Base-by-base conservation (phyloP, 2,797 vertebrate species). In the Salmo trutta region DNA sequence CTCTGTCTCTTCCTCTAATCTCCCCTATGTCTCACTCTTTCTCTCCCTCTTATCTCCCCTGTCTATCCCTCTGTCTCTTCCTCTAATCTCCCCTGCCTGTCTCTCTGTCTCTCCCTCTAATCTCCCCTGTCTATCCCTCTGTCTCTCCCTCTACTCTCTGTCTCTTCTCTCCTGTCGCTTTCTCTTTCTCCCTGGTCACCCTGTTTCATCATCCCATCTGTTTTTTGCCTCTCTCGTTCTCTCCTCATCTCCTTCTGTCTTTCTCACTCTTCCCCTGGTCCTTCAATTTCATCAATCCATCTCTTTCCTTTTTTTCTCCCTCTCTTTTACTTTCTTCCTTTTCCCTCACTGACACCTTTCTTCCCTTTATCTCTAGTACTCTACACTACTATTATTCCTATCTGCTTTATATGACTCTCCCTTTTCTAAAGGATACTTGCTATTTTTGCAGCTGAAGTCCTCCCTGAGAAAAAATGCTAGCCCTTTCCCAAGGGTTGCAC, bases 401-500 rank as follows among this genome's bases (percentile, higher is more conserved):
- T 62, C 78, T 70, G 71, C 53, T 31, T 67, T 75, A 75, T 71
- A 67, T 72, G 70, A 67, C n/a, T 65, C 47, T 41, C 70, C 29
- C 47, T 75, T 75, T 79, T 78, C 83, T 79, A 77, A 74, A 31
- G 75, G 79, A 81, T 86, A 79, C 73, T 74, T 85, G 64, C 77
- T 80, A 72, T 79, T 83, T 83, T 73, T 47, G 62, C 62, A 24
- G 76, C 47, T 69, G 6, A 31, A 72, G 81, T 78, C 78, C 71
- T 78, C 70, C 74, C 76, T 86, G 84, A 83, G 64, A 72, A 53
- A 91, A 84, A 86, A 81, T 88, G 84, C 69, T 79, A 86, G 79
- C 76, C 84, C 84, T 87, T 78, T 93, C 92, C 91, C 91, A 89
- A 92, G 92, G 87, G 83, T 79, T 79, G 83, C 85, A 79, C 82